Evolutionary conservation across 2,113 vertebrate genomes (phyloP), one percentile per base, ranked within the genome.

Genomic region (Rhinogobius similis): DNA sequence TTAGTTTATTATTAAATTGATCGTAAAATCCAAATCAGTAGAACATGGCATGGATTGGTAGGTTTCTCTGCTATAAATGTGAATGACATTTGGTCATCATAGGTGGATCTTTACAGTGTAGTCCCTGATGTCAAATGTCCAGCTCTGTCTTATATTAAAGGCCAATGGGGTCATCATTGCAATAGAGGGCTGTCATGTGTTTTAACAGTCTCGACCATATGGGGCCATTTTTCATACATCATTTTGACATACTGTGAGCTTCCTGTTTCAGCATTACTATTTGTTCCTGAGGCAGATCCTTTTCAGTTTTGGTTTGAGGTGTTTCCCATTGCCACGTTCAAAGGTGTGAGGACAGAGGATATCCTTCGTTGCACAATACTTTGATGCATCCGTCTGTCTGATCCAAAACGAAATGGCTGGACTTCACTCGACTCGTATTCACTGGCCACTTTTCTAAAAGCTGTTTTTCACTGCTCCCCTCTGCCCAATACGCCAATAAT

Each of bases 371-470:
- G 56, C 24, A 32, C 56, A 29, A 29, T n/a, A 14, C 26, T 36
- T 61, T 61, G 58, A 36, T 61, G 58, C 27, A n/a, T n/a, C 58
- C 16, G 29, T 32, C 27, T 2, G 18, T 61, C 27, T 36, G 29
- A 61, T 61, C 9, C 58, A 61, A 56, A 56, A n/a, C 16, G 29
- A 38, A 38, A 61, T 61, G 58, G 29, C 58, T 61, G 20, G 29
- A 61, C 58, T 61, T 61, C 27, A 32, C 29, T 36, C 29, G 18
- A 36, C 58, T 10, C 38, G 16, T 36, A n/a, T 61, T 36, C 56
- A 20, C 9, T 21, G 58, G 10, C 53, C 24, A 12, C 23, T 36
- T n/a, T 38, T 32, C 26, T 20, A 4, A 59, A 59, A 59, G 58
- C 29, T 12, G 16, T 61, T 61, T 61, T 61, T 61, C 29, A 5